A percentile compares a stretch with the other conserved stretches of the same genome.
phyloP scores from a whole-genome alignment of 2,113 vertebrate genomes.

The Cyanocitta stelleri region DNA sequence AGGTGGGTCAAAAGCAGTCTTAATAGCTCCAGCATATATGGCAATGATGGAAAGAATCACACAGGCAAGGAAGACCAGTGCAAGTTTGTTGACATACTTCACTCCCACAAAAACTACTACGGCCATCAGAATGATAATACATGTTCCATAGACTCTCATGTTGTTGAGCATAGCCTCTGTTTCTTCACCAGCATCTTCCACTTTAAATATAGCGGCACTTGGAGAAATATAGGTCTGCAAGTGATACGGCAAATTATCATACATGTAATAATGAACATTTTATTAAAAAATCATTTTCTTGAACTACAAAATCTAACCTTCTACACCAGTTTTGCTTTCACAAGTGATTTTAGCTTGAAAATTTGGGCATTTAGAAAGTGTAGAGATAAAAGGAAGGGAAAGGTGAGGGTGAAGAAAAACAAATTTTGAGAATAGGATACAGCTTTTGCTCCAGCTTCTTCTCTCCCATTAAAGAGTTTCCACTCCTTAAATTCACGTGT shows the following conservation, averaged over 20 bases:
- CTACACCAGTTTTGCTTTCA: neutral
- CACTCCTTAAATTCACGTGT: neutral
- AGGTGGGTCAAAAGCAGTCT: slow-evolving; percentile 87
- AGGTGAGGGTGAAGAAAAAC: neutral
- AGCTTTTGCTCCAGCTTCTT: neutral
- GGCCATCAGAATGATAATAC: slow-evolving; percentile 85
- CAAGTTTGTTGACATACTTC: slow-evolving; percentile 95
- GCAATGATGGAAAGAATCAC: slow-evolving; percentile 92
- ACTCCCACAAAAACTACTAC: slow-evolving; percentile 93
- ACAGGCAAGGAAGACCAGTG: slow-evolving; percentile 90
- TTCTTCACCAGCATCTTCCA: slow-evolving; percentile 62
- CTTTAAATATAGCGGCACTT: slow-evolving; percentile 84
- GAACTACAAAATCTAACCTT: neutral
- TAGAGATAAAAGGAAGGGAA: neutral
- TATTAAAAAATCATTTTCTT: neutral
- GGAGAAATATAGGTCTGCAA: slow-evolving; percentile 91
- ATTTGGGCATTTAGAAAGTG: neutral
- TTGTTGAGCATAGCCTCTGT: slow-evolving; percentile 82
- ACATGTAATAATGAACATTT: neutral
- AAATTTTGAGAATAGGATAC: neutral
- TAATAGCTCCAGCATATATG: slow-evolving; percentile 95
- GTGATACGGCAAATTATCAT: neutral
- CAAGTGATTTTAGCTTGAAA: neutral
- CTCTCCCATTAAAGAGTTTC: neutral
- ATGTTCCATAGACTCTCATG: slow-evolving; percentile 92